phyloP scores from a whole-genome alignment of 2,113 vertebrate genomes.

The Indicator maculatus region DNA sequence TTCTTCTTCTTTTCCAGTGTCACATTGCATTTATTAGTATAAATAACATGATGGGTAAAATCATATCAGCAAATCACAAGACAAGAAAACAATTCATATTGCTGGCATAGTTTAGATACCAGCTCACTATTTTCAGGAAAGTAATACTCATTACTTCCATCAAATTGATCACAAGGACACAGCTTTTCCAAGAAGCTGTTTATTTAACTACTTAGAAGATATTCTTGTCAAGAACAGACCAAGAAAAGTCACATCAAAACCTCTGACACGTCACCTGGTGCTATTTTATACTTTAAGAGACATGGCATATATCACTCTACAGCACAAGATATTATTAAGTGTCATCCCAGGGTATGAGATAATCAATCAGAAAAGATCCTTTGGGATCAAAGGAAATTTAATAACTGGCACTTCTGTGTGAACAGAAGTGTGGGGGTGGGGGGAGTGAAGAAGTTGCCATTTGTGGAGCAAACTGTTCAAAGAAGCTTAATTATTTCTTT shows the following conservation, averaged over 20 bases:
- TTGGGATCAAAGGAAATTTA: constrained; percentile 71
- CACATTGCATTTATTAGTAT: not conserved
- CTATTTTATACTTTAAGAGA: constrained; percentile 49
- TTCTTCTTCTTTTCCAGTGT: not conserved
- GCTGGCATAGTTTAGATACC: constrained; percentile 25
- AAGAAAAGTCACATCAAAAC: constrained; percentile 61
- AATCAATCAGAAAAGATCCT: constrained; percentile 66
- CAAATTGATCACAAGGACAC: not conserved
- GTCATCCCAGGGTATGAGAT: constrained; percentile 67
- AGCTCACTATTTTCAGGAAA: constrained; percentile 8
- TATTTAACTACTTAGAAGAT: constrained; percentile 16
- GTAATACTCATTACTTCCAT: not conserved
- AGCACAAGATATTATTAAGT: constrained; percentile 62
- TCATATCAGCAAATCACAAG: not conserved
- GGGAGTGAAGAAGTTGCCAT: constrained; percentile 48
- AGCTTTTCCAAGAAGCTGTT: not conserved
- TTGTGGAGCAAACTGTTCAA: constrained; percentile 47
- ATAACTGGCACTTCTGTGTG: constrained; percentile 62
- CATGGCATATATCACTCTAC: constrained; percentile 15
- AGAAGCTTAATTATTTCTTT: constrained; percentile 65
- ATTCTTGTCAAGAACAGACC: constrained; percentile 1
- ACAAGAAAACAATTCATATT: constrained; percentile 20
- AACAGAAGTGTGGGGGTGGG: not conserved
- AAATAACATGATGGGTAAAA: not conserved
- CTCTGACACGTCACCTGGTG: constrained; percentile 1